Conservation (phyloP, 2,797 vertebrate species). For the Acrossocheilus wenchowensis region DNA sequence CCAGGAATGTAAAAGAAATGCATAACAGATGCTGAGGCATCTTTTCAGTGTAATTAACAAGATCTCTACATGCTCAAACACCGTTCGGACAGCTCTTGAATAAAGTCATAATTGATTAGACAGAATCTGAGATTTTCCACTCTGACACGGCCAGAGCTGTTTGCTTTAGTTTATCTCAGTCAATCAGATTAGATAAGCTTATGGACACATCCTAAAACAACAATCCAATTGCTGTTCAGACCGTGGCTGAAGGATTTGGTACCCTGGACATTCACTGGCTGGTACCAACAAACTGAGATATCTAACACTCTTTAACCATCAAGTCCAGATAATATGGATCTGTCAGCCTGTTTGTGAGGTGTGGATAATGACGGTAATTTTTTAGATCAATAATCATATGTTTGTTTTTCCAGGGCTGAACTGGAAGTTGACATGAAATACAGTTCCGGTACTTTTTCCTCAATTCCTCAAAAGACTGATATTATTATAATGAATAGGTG, state of each 20-base stretch:
- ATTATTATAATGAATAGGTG: neutral
- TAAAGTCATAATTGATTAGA: neutral
- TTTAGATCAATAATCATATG: neutral
- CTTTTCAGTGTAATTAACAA: conserved; percentile 1
- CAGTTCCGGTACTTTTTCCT: neutral
- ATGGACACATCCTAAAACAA: conserved; percentile 45
- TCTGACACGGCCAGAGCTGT: conserved; percentile 27
- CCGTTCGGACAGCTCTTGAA: neutral
- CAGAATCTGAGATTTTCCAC: neutral
- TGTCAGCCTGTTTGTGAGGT: neutral
- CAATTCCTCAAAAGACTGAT: neutral
- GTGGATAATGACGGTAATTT: neutral
- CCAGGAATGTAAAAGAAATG: neutral
- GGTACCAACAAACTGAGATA: neutral
- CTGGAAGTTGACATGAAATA: neutral
- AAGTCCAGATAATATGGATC: neutral
- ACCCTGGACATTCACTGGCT: neutral
- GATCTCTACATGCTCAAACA: neutral
- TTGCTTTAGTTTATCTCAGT: conserved; percentile 47
- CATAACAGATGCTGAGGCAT: neutral
- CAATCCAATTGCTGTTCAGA: conserved; percentile 12
- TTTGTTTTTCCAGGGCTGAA: neutral
- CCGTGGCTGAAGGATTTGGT: neutral
- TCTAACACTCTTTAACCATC: neutral
- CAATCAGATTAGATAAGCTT: conserved; percentile 49